Evolutionary conservation across 1,140 invertebrate species (phyloP), one percentile per base, ranked within the genome.

Genomic region (Drosophila tsacasi): DNA sequence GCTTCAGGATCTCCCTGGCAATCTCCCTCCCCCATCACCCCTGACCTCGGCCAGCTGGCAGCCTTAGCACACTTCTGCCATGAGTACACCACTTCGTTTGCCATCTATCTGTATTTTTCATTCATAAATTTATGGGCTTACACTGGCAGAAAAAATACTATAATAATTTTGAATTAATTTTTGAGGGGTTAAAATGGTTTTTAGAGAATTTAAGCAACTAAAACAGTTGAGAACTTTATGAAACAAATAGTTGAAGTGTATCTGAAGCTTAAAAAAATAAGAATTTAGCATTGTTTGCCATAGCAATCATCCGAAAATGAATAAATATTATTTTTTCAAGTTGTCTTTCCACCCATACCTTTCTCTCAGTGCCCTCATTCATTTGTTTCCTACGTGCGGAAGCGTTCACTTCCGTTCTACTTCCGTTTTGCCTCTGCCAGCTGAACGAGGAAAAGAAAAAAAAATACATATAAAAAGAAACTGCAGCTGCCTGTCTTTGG

Each of bases 391-490:
- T 83, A 89, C 84, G 84, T 87, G 83, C 84, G 84, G 83, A 87
- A 87, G 83, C 62, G 80, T 87, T 89, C 81, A 87, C 81, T 89
- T 87, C 83, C 84, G 83, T 77, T 87, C 76, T 89, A 64, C 80
- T 83, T 77, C 75, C 75, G 74, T 77, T 77, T 58, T 77, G 62
- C 57, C 55, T 37, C 63, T 46, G 67, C 58, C 76, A 71, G 66
- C 76, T 78, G 62, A 52, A 64, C 44, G 39, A 17, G 17, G 12
- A 13, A 32, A 19, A 37, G 30, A 27, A 49, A 52, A n/a, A 30
- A 8, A 30, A 8, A 27, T 1, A 30, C 1, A 27, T 1, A 27
- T 8, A 27, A 49, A 42, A 46, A 60, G 35, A 68, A 49, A 65
- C 40, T 62, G 81, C 73, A 67, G 75, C 71, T 79, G 74, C 69